Conservation (phyloP, 2,797 vertebrate species). For the Neomorphus geoffroyi region DNA sequence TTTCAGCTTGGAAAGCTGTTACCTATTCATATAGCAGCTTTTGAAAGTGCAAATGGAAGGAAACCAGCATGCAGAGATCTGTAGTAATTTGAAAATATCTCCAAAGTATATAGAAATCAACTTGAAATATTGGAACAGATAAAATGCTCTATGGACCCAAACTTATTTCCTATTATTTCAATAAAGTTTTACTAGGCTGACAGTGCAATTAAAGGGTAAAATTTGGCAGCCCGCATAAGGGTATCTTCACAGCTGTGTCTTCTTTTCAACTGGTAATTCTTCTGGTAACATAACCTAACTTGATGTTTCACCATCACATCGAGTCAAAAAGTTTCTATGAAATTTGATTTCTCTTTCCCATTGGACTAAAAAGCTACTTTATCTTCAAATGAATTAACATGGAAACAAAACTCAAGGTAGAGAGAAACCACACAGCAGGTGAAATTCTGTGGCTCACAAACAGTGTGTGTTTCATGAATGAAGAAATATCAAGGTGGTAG, state of each 20-base stretch:
- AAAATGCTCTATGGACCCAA: background rate
- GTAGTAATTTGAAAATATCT: background rate
- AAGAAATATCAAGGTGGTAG: background rate
- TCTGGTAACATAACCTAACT: background rate
- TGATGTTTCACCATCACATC: background rate
- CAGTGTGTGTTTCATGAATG: rapidly evolving
- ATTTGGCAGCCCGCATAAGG: background rate
- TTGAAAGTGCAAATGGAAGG: slow-evolving; percentile 28
- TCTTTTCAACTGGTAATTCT: background rate
- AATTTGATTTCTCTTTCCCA: background rate
- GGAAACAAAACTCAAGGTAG: background rate
- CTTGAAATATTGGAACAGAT: background rate
- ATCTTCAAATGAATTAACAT: background rate
- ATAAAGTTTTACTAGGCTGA: background rate
- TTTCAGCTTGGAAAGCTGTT: slow-evolving; percentile 32
- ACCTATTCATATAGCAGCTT: background rate
- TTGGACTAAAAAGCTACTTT: background rate
- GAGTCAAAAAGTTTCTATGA: background rate
- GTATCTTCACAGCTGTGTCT: background rate
- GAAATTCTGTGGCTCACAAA: background rate
- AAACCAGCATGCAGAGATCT: background rate
- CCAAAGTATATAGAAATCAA: background rate
- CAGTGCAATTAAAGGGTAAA: background rate
- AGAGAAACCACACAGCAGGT: background rate
- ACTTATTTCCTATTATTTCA: background rate